Percentiles rank a stretch among this genome's conserved stretches.
Evolutionary conservation across 2,113 vertebrate genomes (phyloP).

Genomic region (Trematocara nigrifrons): DNA sequence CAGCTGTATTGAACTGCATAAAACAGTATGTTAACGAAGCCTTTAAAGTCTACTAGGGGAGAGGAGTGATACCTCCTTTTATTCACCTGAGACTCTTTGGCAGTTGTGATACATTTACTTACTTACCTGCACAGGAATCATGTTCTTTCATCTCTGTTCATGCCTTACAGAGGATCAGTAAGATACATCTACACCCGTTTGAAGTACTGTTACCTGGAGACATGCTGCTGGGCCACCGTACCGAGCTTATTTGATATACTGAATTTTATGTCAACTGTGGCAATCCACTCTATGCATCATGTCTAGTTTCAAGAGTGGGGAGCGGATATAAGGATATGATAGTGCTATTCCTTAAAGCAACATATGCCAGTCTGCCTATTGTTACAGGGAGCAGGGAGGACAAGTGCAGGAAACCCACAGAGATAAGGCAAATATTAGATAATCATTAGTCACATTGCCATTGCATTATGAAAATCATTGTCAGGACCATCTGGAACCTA

Average conservation of each 20-base stretch:
- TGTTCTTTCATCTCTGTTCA: conserved; percentile 52
- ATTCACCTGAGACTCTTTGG: conserved; percentile 37
- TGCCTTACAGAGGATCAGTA: conserved; percentile 43
- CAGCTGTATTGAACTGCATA: neutral
- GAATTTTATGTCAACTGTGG: conserved; percentile 56
- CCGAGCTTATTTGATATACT: conserved; percentile 60
- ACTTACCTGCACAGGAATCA: conserved; percentile 51
- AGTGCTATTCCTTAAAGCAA: conserved; percentile 30
- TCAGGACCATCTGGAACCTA: neutral
- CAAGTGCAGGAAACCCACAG: neutral
- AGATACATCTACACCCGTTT: conserved; percentile 46
- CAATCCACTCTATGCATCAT: conserved; percentile 57
- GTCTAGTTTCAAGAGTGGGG: conserved; percentile 24
- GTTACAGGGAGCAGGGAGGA: neutral
- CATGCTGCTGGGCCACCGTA: conserved; percentile 24
- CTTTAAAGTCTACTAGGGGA: neutral
- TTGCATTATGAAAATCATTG: neutral
- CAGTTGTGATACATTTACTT: conserved; percentile 64
- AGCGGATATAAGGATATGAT: conserved; percentile 30
- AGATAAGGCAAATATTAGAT: conserved; percentile 4
- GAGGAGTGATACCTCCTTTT: conserved; percentile 15
- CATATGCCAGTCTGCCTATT: neutral
- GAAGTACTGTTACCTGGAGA: conserved; percentile 60
- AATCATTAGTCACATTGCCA: neutral
- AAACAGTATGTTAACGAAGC: neutral